Base-by-base conservation (phyloP, 2,888 invertebrate species). In the Polietes domitor region DNA sequence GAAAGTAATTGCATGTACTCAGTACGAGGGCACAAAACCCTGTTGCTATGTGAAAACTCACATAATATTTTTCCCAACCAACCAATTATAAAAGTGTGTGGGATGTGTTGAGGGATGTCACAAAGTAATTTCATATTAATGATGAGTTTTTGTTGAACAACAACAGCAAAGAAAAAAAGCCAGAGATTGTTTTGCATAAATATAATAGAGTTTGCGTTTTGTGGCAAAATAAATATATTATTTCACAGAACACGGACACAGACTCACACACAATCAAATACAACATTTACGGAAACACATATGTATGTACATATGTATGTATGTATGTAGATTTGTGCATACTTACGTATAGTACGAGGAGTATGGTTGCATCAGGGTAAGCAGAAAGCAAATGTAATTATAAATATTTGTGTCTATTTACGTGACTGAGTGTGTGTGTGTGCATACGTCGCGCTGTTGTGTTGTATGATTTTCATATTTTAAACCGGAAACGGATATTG, bases 401-500 rank as follows among this genome's bases (percentile, higher is more conserved):
- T n/a, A 47, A 47, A 47, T 47, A 47, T 3, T 12, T 47, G 47
- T 47, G n/a, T 32, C 32, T 32, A 9, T 32, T 9, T 32, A 32
- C 9, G n/a, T n/a, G 9, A 17, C 17, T 53, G 21, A 9, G 47
- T 47, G 47, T 47, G n/a, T 47, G 47, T 47, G n/a, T 47, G 53
- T 61, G 58, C 7, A 28, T 61, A n/a, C 41, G 65, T 37, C 1
- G 19, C 37, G 21, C 21, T 65, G 19, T 19, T 19, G n/a, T n/a
- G 28, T 61, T 37, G 37, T 43, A 24, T 58, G 24, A 41, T 43
- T 68, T 65, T 68, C 68, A 68, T 63, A 75, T 75, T 75, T 75
- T 53, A 47, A 82, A 26, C 55, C 75, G 80, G 78, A 84, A 81
- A 76, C 83, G 83, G 83, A 84, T 84, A 84, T 78, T 73, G 61